Evolutionary conservation across 2,888 invertebrate genomes (phyloP), one percentile per base, ranked within the genome.

Genomic region (Plebejus anna): DNA sequence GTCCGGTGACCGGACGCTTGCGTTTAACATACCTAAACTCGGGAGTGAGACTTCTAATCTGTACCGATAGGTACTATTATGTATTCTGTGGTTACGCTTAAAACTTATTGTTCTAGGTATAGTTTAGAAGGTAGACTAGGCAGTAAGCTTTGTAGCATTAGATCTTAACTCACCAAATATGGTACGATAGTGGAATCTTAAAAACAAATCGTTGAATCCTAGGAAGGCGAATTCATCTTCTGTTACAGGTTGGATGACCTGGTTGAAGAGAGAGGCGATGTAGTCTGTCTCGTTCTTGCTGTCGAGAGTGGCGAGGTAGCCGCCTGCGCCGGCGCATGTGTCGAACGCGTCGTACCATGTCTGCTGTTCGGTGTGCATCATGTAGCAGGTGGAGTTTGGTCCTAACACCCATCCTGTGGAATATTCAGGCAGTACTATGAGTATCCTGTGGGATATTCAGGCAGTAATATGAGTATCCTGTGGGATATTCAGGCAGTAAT

Each of bases 181-280:
- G 75, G 88, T 88, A 76, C 86, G 82, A 75, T 83, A 88, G 77
- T 87, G 87, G 75, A 84, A 83, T 55, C 80, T 80, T 76, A 84
- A 83, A 76, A 87, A 86, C 36, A 87, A 80, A 76, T 88, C 87
- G 75, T 81, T 87, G 76, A 84, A 88, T 5, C 87, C 87, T 32
- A 88, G 75, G 73, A 85, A 88, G 4, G 87, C 87, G 75, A 86
- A 83, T 78, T 85, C 84, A 9, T 81, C 83, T 0, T 86, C 86
- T 38, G 85, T 82, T 38, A 83, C 81, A 11, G 80, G 79, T 42
- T 84, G 82, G 4, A 81, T 80, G 0, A 84, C 79, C 16, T 81
- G 80, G 57, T 84, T 87, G 80, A 85, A 86, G 55, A 84, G 75
- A 13, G 81, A 81, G 13, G 83, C 82, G 55, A 87, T 81, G 76